Evolutionary conservation across 2,797 vertebrate species (phyloP).

Genomic region (Semaprochilodus insignis): DNA sequence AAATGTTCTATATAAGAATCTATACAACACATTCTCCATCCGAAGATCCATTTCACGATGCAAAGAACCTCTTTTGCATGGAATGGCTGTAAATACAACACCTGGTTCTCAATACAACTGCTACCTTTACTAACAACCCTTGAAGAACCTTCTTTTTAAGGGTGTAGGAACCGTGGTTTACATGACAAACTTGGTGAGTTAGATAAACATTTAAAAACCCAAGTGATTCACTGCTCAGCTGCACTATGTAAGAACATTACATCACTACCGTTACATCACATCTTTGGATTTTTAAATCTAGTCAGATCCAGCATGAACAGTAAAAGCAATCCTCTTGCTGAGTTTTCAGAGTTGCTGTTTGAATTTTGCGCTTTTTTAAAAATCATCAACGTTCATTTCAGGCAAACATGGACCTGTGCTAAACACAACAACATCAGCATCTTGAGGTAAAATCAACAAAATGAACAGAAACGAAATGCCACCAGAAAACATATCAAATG

Average conservation of each 20-base stretch:
- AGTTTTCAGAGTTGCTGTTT: constrained; percentile 7
- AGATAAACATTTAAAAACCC: constrained; percentile 39
- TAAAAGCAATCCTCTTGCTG: constrained; percentile 13
- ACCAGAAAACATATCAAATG: neutral
- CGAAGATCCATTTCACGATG: no score
- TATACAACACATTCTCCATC: no score
- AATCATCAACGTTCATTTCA: constrained; percentile 7
- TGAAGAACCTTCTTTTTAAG: no score
- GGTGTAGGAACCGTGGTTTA: constrained; percentile 14
- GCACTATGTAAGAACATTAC: constrained; percentile 38
- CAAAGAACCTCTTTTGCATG: no score
- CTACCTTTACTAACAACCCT: no score
- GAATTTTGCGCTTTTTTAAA: constrained; percentile 8
- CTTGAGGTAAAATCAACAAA: neutral
- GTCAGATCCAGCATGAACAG: constrained; percentile 32
- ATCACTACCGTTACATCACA: constrained; percentile 50
- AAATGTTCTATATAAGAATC: no score
- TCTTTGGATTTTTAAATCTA: constrained; percentile 42
- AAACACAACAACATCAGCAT: constrained; percentile 16
- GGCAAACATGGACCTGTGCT: neutral
- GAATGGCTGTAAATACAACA: no score
- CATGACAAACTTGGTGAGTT: constrained; percentile 12
- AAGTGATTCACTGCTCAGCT: constrained; percentile 39
- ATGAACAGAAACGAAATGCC: constrained; percentile 8
- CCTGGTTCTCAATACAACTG: no score